phyloP scores from a whole-genome alignment of 1,140 invertebrate species.

The Anadara kagoshimensis region DNA sequence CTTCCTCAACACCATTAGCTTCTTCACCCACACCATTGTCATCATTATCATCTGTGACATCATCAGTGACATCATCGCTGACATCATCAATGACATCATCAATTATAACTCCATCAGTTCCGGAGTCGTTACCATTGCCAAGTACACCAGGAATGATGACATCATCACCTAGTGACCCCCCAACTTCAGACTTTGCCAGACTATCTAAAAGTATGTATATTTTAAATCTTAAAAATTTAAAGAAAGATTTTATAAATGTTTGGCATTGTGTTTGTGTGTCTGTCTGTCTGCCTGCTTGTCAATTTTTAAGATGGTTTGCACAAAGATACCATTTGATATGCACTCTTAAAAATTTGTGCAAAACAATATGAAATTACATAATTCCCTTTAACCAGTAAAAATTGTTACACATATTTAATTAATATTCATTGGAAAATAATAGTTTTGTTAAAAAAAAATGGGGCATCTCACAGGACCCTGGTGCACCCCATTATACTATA shows the following conservation, averaged over 20 bases:
- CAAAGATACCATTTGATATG: too few species aligned
- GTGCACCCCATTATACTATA: too few species aligned
- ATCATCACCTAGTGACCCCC: slow-evolving; percentile 3
- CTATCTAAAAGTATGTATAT: slow-evolving; percentile 40
- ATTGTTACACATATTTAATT: too few species aligned
- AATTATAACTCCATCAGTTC: slow-evolving; percentile 26
- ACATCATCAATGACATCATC: slow-evolving; percentile 22
- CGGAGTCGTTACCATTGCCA: slow-evolving; percentile 29
- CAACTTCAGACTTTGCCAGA: slow-evolving; percentile 36
- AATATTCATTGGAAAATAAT: too few species aligned
- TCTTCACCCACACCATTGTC: neutral
- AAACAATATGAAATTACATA: too few species aligned
- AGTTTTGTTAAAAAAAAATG: too few species aligned
- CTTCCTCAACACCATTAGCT: too few species aligned
- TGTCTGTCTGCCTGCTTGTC: neutral
- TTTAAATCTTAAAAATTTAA: neutral
- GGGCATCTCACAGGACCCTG: too few species aligned
- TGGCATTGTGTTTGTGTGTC: neutral
- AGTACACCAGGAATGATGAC: slow-evolving; percentile 12
- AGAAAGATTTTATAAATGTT: neutral
- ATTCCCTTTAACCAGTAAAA: too few species aligned
- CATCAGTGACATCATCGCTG: neutral
- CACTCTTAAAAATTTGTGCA: too few species aligned
- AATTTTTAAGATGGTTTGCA: neutral
- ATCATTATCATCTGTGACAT: neutral